Base-by-base conservation (phyloP, 1,140 invertebrate species). In the Augochlora pura region DNA sequence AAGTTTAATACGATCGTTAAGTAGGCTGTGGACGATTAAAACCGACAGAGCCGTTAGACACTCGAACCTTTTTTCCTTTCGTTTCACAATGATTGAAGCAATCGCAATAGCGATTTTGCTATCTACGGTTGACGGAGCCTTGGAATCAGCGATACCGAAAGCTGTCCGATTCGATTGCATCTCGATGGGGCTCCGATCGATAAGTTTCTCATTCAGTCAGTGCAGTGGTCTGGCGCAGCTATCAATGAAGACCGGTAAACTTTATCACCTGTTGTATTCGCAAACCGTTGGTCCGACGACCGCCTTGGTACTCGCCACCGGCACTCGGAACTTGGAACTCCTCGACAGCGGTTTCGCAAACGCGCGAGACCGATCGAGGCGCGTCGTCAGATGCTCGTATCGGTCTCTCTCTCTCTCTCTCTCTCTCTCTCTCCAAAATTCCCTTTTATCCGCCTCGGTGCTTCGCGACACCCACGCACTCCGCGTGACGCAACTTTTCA, bases 121-220 rank as follows among this genome's bases (percentile, higher is more conserved):
- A 23, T 42, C n/a, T 18, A 10, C 42, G 49, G 16, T 27, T 5
- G 10, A n/a, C 39, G 39, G 39, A 42, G 64, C 64, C 38, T 66
- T 66, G 64, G 42, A 66, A 23, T 46, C 12, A 2, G 57, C 27
- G 66, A 69, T 77, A 77, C 21, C 16, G 66, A 69, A 49, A 77
- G 57, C 32, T 42, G 68, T 67, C 60, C 46, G 21, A 21, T 38
- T 60, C 32, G 25, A 46, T 77, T 62, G 27, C 23, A 32, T 49
- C 59, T 77, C 39, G 32, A 8, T 32, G 16, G 52, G 18, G n/a
- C 25, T 10, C 10, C 25, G 60, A 77, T 77, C 74, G 74, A 77
- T 69, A 77, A 69, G 57, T 32, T 49, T 62, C 54, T 46, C 74
- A 77, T 77, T 69, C 74, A 69, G 23, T 4, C 4, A 32, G 9